Evolutionary conservation across 1,140 invertebrate genomes (phyloP), one percentile per base, ranked within the genome.

Genomic region (Drosophila arizonae): DNA sequence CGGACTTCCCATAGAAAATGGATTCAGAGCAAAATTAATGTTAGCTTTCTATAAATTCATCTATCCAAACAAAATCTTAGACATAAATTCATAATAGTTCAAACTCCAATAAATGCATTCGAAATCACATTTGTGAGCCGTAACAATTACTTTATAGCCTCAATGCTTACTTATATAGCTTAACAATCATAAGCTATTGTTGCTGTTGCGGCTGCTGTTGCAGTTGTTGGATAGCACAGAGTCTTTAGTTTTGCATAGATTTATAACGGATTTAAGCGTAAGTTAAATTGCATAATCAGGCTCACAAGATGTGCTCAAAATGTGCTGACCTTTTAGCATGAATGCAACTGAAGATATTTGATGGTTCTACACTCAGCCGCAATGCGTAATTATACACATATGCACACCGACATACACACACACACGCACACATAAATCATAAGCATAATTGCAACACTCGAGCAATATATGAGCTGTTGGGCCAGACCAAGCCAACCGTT

Each of bases 341-440:
- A 56, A 56, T 71, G 33, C 48, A 72, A 30, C 63, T 46, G 26
- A 54, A 30, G 48, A n/a, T 71, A 28, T 39, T 72, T 33, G 50
- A 60, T 73, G 56, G 24, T 30, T 30, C 13, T 2, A 46, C 43
- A 17, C 46, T 17, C 28, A 15, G 26, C 17, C 8, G 28, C 50
- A 28, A 66, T 51, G 28, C 41, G 30, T 46, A 61, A 68, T 68
- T 41, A 60, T 45, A 46, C 39, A 10, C 46, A 21, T 15, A 41
- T 6, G 2, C 41, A 48, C 33, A 56, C 50, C 48, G 21, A 56
- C 8, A 62, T 15, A 46, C 24, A 30, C 15, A 28, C 28, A 30
- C 50, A 36, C 30, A 39, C 26, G 21, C 17, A 36, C 21, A 65
- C 55, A 85, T 80, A 74, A 84, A 84, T 84, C 73, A 84, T 84